Evolutionary conservation across 2,797 vertebrate species (phyloP).

Genomic region (Myripristis murdjan): DNA sequence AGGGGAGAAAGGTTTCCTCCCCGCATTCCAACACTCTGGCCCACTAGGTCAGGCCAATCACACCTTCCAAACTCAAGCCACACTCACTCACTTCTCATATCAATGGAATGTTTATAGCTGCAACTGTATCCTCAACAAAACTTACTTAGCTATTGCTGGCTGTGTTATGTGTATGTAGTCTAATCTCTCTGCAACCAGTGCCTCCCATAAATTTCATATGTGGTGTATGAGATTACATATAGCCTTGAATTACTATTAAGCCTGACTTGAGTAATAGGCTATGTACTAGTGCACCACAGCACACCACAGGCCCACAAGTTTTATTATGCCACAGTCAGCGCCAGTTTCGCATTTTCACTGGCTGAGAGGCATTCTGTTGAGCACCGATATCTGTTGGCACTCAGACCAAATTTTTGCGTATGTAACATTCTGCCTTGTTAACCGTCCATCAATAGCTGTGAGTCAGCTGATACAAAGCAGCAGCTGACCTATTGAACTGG

Average conservation of each 20-base stretch:
- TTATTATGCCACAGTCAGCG: neutral
- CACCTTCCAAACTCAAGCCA: conserved; percentile 45
- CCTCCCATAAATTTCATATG: conserved; percentile 24
- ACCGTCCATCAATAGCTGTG: too few species aligned
- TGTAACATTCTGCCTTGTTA: too few species aligned
- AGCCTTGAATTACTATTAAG: conserved; percentile 14
- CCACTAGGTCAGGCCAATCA: conserved; percentile 41
- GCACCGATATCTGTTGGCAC: too few species aligned
- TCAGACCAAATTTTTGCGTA: too few species aligned
- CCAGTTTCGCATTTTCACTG: too few species aligned
- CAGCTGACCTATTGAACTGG: too few species aligned
- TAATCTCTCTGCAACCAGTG: neutral
- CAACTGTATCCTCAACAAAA: conserved; percentile 12
- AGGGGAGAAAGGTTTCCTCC: conserved; percentile 21
- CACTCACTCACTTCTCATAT: conserved; percentile 48
- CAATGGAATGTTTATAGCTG: conserved; percentile 52
- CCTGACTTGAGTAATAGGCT: conserved; percentile 16
- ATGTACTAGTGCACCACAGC: conserved; percentile 7
- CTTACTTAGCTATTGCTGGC: conserved; percentile 15
- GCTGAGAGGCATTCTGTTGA: too few species aligned
- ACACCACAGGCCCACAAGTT: neutral
- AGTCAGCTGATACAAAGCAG: too few species aligned
- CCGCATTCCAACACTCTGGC: conserved; percentile 54
- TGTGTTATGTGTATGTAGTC: conserved; percentile 12
- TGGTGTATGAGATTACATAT: conserved; percentile 22